Conservation (phyloP, 2,888 invertebrate species). For the Tupiocoris notatus region DNA sequence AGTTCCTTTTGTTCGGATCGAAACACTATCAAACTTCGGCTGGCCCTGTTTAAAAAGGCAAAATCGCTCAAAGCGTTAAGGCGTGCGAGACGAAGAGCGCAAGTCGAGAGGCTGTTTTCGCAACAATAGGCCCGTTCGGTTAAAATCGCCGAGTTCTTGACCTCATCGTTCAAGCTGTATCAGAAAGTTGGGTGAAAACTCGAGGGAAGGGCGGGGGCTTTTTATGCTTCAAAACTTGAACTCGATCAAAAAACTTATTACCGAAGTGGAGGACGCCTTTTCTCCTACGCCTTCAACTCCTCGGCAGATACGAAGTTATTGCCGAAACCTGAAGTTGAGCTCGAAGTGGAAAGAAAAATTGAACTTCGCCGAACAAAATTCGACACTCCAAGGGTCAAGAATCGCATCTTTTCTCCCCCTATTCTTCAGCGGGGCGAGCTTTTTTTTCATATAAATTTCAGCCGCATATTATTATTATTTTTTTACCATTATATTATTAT, state of each 20-base stretch:
- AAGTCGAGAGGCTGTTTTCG: background rate
- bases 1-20: conserved; percentile 9
- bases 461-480: too few species aligned
- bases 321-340: conserved; percentile 23
- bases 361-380: conserved; percentile 2
- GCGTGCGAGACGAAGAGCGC: background rate
- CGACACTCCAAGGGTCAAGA: background rate
- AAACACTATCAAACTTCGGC: conserved; percentile 24
- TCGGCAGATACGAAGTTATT: conserved; percentile 23
- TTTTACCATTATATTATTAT: too few species aligned
- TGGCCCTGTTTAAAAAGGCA: conserved; percentile 7
- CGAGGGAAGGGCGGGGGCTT: conserved; percentile 24
- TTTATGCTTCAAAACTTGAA: conserved; percentile 38
- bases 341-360: background rate
- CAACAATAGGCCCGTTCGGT: conserved; percentile 35
- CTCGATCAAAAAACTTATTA: conserved; percentile 41
- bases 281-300: background rate
- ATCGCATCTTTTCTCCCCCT: too few species aligned
- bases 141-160: conserved; percentile 34
- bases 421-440: too few species aligned
- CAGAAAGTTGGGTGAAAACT: conserved; percentile 30
- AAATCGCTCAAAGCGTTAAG: conserved; percentile 19
- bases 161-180: conserved; percentile 37
- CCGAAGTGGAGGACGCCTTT: conserved; percentile 18
- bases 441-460: too few species aligned